Percentiles rank a stretch among this genome's conserved stretches.
These are phyloP conservation scores for Styela plicata DNA, from an alignment of 23 tunicate genomes.

Conservation along the genomic window DNA sequence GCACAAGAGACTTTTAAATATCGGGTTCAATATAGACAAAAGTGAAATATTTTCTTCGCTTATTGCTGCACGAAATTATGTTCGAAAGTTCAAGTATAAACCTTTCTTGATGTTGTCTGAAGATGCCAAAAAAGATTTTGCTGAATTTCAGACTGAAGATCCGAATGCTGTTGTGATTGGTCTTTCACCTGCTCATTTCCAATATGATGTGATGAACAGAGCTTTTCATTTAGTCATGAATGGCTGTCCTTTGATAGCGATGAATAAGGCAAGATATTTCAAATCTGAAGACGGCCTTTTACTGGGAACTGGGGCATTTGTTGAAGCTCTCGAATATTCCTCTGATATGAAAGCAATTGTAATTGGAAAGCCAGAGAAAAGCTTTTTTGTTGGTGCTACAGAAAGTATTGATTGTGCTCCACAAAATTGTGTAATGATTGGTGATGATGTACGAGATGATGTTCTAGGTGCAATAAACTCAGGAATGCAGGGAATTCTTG, in stretches of 20 bases:
- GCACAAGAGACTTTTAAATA: conserved; percentile 27
- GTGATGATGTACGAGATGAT: conserved; percentile 87
- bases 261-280: conserved; percentile 81
- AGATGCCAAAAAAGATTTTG: conserved; percentile 73
- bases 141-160: conserved; percentile 29
- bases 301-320: conserved; percentile 81
- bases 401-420: conserved; percentile 46
- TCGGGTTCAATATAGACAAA: conserved; percentile 39
- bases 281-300: conserved; percentile 41
- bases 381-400: conserved; percentile 57
- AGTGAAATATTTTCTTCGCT: conserved; percentile 66
- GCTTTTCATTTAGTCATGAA: conserved; percentile 50
- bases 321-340: conserved; percentile 72
- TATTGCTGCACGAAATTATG: conserved; percentile 37
- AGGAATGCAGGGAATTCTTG: conserved; percentile 74
- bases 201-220: conserved; percentile 46
- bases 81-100: conserved; percentile 10
- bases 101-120: conserved; percentile 70
- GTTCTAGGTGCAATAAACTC: conserved; percentile 74
- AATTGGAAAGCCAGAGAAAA: conserved; percentile 72
- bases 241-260: conserved; percentile 72
- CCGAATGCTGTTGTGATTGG: conserved; percentile 83
- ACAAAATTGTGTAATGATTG: conserved; percentile 86
- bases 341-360: conserved; percentile 40
- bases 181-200: conserved; percentile 55